Base-by-base conservation (phyloP, 2,888 invertebrate genomes). In the Megamerina dolium region DNA sequence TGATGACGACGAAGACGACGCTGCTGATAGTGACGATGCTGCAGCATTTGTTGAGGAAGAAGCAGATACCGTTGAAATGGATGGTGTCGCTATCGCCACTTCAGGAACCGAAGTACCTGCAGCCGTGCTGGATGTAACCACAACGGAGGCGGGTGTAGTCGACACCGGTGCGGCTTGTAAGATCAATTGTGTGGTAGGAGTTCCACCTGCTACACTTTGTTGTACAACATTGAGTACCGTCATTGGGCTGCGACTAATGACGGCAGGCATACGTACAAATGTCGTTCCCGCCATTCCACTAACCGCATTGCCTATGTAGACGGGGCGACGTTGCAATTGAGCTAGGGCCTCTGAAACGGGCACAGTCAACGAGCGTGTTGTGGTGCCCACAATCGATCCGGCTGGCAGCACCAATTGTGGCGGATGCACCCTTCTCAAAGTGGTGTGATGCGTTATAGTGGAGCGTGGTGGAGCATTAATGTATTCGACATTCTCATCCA, bases 251-350 rank as follows among this genome's bases (percentile, higher is more conserved):
- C 65, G 61, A 47, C 60, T 63, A 35, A 63, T 60, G 4, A 63
- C 61, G 1, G 66, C 59, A 2, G 65, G 66, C 65, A 65, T 64
- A 0, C 65, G 60, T 3, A 64, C 63, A 40, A 64, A 62, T 10
- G 66, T 61, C 14, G 64, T 55, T 14, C 63, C 63, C 2, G 60
- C 51, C 21, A 64, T 33, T 4, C 55, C 57, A 34, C 57, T 56
- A 37, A 66, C 51, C 1, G 63, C 59, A 40, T 66, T 65, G 50
- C 66, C 66, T 4, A 65, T 66, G 43, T 66, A 65, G 12, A 65
- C 66, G n/a, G 66, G 64, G 16, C 65, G 66, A 3, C 66, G 61
- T 33, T 65, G 66, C 37, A 65, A 51, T 42, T 66, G 66, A 18
- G 60, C 64, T 31, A 65, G 43, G 12, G 52, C 51, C 42, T 65